These are phyloP conservation scores for Dendroctonus valens DNA, from an alignment of 1,140 invertebrate genomes.

Conservation along the genomic window DNA sequence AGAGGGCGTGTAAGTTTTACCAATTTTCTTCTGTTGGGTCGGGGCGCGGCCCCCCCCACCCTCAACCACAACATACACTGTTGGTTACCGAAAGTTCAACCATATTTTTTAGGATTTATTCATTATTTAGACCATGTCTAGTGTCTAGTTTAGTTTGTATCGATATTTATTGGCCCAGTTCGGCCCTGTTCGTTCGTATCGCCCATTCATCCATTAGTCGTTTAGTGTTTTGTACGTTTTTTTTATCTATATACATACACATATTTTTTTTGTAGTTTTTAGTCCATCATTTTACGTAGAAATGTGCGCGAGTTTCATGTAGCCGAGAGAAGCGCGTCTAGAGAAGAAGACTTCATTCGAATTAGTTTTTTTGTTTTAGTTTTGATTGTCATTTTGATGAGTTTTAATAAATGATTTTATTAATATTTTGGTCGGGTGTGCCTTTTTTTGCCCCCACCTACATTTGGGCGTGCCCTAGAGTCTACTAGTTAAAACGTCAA, in stretches of 20 bases:
- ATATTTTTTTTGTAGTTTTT: slow-evolving; percentile 4
- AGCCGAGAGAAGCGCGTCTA: slow-evolving; percentile 4
- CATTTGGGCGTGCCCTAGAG: too few relatives aligned
- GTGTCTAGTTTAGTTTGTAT: slow-evolving; percentile 11
- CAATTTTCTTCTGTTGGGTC: slow-evolving; percentile 23
- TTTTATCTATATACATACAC: neutral
- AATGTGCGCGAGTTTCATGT: too few relatives aligned
- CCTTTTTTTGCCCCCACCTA: too few relatives aligned
- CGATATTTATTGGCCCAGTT: slow-evolving; percentile 2
- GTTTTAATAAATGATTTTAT: slow-evolving; percentile 34
- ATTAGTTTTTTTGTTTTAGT: slow-evolving; percentile 42
- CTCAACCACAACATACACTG: slow-evolving; percentile 10
- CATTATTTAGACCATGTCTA: slow-evolving; percentile 26
- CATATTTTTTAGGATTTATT: slow-evolving; percentile 28
- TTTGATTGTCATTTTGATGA: slow-evolving; percentile 26
- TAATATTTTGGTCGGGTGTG: neutral
- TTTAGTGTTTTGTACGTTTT: slow-evolving; percentile 2
- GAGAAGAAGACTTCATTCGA: slow-evolving; percentile 39
- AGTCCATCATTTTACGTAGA: too few relatives aligned
- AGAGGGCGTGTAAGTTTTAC: slow-evolving; percentile 23
- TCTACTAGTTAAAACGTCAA: too few relatives aligned
- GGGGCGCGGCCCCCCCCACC: neutral
- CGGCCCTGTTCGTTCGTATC: neutral
- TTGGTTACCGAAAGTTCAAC: slow-evolving; percentile 29
- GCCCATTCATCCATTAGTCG: neutral